Evolutionary conservation across 2,113 vertebrate species (phyloP).

Genomic region (Grammomys dolichurus): DNA sequence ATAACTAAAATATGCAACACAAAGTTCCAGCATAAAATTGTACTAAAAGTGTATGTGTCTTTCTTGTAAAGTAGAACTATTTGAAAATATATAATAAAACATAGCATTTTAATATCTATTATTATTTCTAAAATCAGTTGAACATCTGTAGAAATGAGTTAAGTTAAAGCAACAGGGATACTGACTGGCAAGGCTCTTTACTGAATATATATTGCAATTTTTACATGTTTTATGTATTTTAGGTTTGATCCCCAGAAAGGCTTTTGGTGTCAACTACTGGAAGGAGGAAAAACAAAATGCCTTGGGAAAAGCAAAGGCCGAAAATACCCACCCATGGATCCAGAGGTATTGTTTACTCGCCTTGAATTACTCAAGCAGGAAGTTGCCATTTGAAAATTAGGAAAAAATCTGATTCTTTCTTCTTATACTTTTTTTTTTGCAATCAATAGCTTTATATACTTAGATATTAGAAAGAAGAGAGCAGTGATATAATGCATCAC

Average conservation of each 20-base stretch:
- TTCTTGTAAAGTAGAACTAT: background rate
- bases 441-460: background rate
- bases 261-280: slow-evolving; percentile 97
- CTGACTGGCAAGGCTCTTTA: background rate
- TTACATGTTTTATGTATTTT: background rate
- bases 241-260: slow-evolving; percentile 99
- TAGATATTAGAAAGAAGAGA: background rate
- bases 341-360: slow-evolving; percentile 90
- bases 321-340: slow-evolving; percentile 96
- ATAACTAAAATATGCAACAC: background rate
- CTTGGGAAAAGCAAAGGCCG: slow-evolving; percentile 98
- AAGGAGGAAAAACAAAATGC: slow-evolving; percentile 98
- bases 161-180: background rate
- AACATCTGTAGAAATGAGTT: background rate
- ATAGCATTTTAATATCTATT: background rate
- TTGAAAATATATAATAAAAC: background rate
- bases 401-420: background rate
- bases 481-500: background rate
- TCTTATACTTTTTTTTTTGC: background rate
- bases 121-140: background rate
- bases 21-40: background rate
- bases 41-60: background rate
- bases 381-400: background rate
- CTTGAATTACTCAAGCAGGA: background rate
- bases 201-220: background rate